Evolutionary conservation across 2,113 vertebrate genomes (phyloP).

Genomic region (Nibea albiflora): DNA sequence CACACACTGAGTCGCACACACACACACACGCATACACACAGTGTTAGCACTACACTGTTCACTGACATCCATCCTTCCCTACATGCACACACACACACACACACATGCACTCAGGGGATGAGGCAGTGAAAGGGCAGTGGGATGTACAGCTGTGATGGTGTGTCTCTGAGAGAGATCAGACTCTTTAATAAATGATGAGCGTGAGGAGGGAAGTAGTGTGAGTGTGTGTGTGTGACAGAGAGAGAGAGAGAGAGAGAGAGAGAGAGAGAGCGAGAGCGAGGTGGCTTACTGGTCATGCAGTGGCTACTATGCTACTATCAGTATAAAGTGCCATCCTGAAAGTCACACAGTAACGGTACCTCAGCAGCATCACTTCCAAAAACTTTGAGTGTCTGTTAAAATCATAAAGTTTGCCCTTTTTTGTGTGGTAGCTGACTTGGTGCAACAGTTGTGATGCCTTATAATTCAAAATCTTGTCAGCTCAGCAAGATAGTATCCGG

Average conservation of each 20-base stretch:
- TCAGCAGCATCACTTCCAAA: background rate
- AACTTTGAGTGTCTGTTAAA: background rate
- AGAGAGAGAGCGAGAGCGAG: conserved; percentile 13
- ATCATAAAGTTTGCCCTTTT: background rate
- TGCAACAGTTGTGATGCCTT: background rate
- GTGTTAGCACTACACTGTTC: conserved; percentile 26
- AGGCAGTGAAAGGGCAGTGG: conserved; percentile 77
- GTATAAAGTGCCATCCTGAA: background rate
- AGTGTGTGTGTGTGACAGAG: conserved; percentile 16
- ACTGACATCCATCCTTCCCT: conserved; percentile 34
- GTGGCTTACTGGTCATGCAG: conserved; percentile 44
- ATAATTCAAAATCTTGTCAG: background rate
- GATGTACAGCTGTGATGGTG: conserved; percentile 79
- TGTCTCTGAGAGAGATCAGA: conserved; percentile 76
- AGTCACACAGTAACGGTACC: background rate
- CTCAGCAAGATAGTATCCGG: background rate
- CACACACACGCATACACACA: conserved; percentile 3
- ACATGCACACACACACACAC: conserved; percentile 38
- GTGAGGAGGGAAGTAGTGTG: conserved; percentile 46
- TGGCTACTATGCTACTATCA: background rate
- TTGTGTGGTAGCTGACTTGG: background rate
- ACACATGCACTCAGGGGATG: conserved; percentile 59
- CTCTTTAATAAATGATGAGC: conserved; percentile 81
- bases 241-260: too few relatives aligned
- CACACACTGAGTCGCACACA: conserved; percentile 18